Evolutionary conservation across 2,797 vertebrate species (phyloP).

Genomic region (Pangasius krempfi): DNA sequence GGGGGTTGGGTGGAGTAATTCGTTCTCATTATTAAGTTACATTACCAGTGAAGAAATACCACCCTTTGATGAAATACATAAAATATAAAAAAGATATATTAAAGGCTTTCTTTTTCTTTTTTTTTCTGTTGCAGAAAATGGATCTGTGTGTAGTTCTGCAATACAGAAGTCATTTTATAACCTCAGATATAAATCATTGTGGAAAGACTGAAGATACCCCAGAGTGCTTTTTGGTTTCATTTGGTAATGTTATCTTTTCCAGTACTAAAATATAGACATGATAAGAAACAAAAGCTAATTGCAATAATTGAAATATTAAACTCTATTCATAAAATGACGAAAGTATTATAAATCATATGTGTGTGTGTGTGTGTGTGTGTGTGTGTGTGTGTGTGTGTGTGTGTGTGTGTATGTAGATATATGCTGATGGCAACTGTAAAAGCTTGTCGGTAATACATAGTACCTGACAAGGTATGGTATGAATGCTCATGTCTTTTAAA

Average conservation of each 20-base stretch:
- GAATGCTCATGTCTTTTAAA: conserved; percentile 77
- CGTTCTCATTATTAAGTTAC: conserved; percentile 55
- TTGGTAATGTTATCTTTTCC: neutral
- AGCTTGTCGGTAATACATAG: conserved; percentile 76
- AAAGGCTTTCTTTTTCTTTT: neutral
- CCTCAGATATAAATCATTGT: conserved; percentile 1
- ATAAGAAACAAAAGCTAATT: conserved; percentile 3
- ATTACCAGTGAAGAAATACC: conserved; percentile 53
- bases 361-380: no score
- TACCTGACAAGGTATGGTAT: conserved; percentile 76
- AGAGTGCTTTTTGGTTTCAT: conserved; percentile 16
- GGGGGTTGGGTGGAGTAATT: conserved; percentile 56
- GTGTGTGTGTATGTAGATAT: conserved; percentile 49
- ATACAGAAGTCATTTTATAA: conserved; percentile 21
- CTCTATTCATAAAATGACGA: neutral
- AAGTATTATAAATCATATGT: neutral
- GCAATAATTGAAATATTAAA: conserved; percentile 2
- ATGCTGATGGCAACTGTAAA: conserved; percentile 61
- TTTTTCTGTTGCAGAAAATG: conserved; percentile 14
- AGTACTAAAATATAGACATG: neutral
- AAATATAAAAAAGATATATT: conserved; percentile 42
- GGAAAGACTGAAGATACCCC: conserved; percentile 1
- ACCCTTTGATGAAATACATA: conserved; percentile 68
- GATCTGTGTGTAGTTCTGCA: conserved; percentile 1
- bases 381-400: no score